Evolutionary conservation across 1,140 invertebrate species (phyloP).

Genomic region (Cotesia chilonis): DNA sequence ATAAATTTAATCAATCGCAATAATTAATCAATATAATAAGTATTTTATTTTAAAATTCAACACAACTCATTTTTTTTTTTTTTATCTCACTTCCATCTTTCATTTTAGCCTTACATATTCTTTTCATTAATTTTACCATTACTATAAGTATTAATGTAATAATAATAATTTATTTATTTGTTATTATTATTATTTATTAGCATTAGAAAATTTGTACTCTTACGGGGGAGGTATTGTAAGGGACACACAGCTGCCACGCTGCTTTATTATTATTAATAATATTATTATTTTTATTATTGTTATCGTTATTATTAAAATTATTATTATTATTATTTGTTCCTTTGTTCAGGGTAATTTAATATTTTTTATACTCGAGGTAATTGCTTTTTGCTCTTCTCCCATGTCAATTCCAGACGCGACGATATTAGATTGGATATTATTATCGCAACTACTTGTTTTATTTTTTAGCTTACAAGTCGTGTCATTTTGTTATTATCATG

Average conservation of each 20-base stretch:
- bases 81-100: conserved; percentile 15
- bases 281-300: conserved; percentile 10
- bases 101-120: conserved; percentile 24
- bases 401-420: conserved; percentile 40
- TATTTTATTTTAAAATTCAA: too few relatives aligned
- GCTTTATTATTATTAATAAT: conserved; percentile 28
- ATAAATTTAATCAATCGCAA: too few relatives aligned
- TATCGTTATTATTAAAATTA: conserved; percentile 16
- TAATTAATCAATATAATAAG: too few relatives aligned
- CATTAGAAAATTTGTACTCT: conserved; percentile 64
- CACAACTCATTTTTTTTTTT: not conserved
- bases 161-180: conserved; percentile 57
- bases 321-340: conserved; percentile 20
- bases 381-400: conserved; percentile 31
- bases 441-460: conserved; percentile 20
- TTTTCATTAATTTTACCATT: conserved; percentile 26
- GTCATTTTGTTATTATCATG: not conserved
- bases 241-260: conserved; percentile 55
- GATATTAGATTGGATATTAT: conserved; percentile 40
- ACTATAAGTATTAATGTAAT: conserved; percentile 48
- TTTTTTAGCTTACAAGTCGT: conserved; percentile 5
- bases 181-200: conserved; percentile 45
- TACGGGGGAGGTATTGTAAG: conserved; percentile 61
- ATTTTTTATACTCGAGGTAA: conserved; percentile 33
- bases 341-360: conserved; percentile 14